phyloP scores from a whole-genome alignment of 2,797 vertebrate genomes.

The Falco rusticolus region DNA sequence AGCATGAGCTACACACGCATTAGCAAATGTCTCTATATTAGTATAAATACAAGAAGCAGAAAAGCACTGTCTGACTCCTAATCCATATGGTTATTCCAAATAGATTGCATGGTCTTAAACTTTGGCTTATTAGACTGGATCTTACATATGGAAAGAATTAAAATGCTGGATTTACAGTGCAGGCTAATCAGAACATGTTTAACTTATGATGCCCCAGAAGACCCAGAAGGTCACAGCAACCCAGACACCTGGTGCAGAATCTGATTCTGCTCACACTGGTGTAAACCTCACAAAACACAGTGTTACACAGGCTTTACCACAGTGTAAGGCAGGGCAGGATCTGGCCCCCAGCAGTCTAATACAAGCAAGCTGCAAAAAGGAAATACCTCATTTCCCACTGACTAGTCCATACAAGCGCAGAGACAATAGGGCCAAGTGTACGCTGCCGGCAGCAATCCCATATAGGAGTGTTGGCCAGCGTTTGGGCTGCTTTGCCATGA shows the following conservation, averaged over 20 bases:
- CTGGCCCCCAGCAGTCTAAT: background rate
- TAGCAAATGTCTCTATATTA: slow-evolving; percentile 44
- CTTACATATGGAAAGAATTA: slow-evolving; percentile 67
- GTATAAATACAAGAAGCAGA: slow-evolving; percentile 57
- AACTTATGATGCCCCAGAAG: slow-evolving; percentile 42
- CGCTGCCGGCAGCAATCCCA: slow-evolving; percentile 20
- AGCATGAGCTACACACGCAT: slow-evolving; percentile 34
- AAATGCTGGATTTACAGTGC: slow-evolving; percentile 59
- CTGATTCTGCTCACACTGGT: background rate
- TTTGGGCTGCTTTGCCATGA: slow-evolving; percentile 22
- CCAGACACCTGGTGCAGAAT: slow-evolving; percentile 55
- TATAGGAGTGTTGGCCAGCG: background rate
- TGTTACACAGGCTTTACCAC: fast-evolving
- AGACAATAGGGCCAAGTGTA: slow-evolving; percentile 65
- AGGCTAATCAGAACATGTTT: slow-evolving; percentile 59
- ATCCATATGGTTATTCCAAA: slow-evolving; percentile 60
- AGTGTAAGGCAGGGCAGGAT: background rate
- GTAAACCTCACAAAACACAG: background rate
- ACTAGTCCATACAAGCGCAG: slow-evolving; percentile 59
- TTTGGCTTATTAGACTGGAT: slow-evolving; percentile 57
- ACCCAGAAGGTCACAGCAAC: slow-evolving; percentile 45
- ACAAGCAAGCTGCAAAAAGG: slow-evolving; percentile 47
- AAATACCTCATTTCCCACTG: slow-evolving; percentile 76
- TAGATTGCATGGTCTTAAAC: slow-evolving; percentile 62
- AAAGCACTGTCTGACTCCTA: slow-evolving; percentile 62